Conservation (phyloP, 2,888 invertebrate species). For the Lasioglossum morio region DNA sequence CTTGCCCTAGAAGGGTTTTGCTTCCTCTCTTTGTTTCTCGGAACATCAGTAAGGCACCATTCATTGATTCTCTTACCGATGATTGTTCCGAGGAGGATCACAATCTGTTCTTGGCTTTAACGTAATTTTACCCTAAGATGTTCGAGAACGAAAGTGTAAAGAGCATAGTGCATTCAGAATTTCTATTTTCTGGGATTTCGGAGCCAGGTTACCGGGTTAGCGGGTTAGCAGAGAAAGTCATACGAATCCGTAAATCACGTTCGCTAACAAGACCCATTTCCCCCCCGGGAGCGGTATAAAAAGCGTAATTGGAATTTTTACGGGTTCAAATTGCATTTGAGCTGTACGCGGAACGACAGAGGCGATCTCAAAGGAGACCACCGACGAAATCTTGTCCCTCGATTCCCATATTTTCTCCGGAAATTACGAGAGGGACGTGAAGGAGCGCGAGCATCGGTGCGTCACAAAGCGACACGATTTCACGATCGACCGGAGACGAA, state of each 20-base stretch:
- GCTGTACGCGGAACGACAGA: background rate
- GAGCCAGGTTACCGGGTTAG: background rate
- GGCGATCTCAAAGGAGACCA: slow-evolving; percentile 17
- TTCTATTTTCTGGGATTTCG: background rate
- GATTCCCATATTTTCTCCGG: slow-evolving; percentile 24
- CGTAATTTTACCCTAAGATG: fast-evolving
- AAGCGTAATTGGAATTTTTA: slow-evolving; percentile 22
- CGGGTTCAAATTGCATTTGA: slow-evolving; percentile 2
- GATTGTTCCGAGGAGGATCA: no score
- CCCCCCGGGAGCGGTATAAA: background rate
- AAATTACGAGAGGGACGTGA: slow-evolving; percentile 27
- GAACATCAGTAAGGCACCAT: no score
- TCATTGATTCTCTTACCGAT: no score
- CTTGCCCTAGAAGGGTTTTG: no score
- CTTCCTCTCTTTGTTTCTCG: no score
- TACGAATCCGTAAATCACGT: slow-evolving; percentile 1
- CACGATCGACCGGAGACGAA: slow-evolving; percentile 48
- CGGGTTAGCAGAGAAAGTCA: background rate
- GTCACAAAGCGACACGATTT: slow-evolving; percentile 56
- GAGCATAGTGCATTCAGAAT: background rate
- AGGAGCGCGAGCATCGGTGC: slow-evolving; percentile 12
- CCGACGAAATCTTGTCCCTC: slow-evolving; percentile 23
- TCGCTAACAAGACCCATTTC: background rate
- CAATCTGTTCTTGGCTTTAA: no score
- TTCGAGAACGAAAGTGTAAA: no score